Evolutionary conservation across 1,140 invertebrate genomes (phyloP).

Genomic region (Philaenus spumarius): DNA sequence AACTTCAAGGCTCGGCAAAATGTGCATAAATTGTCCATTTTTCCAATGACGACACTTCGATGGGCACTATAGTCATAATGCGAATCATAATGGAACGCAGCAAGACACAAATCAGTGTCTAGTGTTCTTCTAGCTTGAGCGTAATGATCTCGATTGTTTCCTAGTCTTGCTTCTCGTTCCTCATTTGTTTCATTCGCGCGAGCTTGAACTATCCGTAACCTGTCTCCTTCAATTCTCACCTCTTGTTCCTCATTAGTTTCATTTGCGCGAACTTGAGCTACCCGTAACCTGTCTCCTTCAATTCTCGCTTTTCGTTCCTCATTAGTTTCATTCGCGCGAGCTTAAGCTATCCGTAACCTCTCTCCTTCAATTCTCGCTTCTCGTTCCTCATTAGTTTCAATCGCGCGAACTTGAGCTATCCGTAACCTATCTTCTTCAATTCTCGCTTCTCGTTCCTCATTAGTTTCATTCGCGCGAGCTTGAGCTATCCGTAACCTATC

Average conservation of each 20-base stretch:
- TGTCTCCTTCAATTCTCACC: not conserved
- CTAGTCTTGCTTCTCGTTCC: too few species aligned
- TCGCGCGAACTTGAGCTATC: constrained; percentile 10
- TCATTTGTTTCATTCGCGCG: too few species aligned
- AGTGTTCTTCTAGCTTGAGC: constrained; percentile 19
- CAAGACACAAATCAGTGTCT: constrained; percentile 19
- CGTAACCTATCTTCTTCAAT: too few species aligned
- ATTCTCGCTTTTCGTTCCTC: too few species aligned
- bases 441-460: too few species aligned
- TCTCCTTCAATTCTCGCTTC: too few species aligned
- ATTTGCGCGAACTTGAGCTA: too few species aligned
- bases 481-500: too few species aligned
- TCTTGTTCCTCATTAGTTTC: not conserved
- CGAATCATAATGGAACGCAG: constrained; percentile 21
- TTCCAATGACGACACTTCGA: constrained; percentile 18
- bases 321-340: too few species aligned
- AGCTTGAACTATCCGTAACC: too few species aligned
- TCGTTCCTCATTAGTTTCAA: constrained; percentile 5
- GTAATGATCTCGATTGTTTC: not conserved
- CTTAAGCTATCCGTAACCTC: too few species aligned
- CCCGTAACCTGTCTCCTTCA: too few species aligned
- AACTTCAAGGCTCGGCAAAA: constrained; percentile 15
- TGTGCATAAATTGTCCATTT: constrained; percentile 17
- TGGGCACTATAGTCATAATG: constrained; percentile 23
- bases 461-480: not conserved